Evolutionary conservation across 2,888 invertebrate species (phyloP).

Genomic region (Rhyacophila evoluta): DNA sequence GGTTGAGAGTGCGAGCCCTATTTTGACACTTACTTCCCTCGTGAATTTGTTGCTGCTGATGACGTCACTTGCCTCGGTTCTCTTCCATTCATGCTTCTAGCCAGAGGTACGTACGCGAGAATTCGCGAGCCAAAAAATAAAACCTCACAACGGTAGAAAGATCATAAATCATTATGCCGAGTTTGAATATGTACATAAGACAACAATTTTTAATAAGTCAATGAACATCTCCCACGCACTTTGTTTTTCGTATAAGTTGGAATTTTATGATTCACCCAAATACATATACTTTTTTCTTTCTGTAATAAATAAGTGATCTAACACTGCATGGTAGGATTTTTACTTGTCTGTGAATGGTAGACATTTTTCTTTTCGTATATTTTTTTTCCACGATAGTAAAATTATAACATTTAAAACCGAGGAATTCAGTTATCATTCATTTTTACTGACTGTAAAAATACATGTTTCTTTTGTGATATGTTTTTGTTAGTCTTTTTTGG

Average conservation of each 20-base stretch:
- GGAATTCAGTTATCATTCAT: too few relatives aligned
- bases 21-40: background rate
- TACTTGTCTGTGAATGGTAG: too few relatives aligned
- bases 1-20: background rate
- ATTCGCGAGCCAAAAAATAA: slow-evolving; percentile 6
- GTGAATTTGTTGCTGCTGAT: slow-evolving; percentile 26
- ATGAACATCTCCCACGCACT: slow-evolving; percentile 7
- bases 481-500: too few relatives aligned
- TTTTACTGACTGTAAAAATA: too few relatives aligned
- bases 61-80: slow-evolving; percentile 49
- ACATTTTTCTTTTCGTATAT: too few relatives aligned
- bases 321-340: too few relatives aligned
- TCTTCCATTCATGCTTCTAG: slow-evolving; percentile 48
- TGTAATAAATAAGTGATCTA: too few relatives aligned
- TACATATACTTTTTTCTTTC: too few relatives aligned
- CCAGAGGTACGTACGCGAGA: slow-evolving; percentile 26
- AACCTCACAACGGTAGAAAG: background rate
- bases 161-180: slow-evolving; percentile 8
- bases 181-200: slow-evolving; percentile 18
- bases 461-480: too few relatives aligned
- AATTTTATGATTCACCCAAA: background rate
- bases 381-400: too few relatives aligned
- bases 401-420: too few relatives aligned
- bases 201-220: slow-evolving; percentile 24
- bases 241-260: background rate